Base-by-base conservation (phyloP, 2,113 vertebrate species). In the Chinchilla lanigera region DNA sequence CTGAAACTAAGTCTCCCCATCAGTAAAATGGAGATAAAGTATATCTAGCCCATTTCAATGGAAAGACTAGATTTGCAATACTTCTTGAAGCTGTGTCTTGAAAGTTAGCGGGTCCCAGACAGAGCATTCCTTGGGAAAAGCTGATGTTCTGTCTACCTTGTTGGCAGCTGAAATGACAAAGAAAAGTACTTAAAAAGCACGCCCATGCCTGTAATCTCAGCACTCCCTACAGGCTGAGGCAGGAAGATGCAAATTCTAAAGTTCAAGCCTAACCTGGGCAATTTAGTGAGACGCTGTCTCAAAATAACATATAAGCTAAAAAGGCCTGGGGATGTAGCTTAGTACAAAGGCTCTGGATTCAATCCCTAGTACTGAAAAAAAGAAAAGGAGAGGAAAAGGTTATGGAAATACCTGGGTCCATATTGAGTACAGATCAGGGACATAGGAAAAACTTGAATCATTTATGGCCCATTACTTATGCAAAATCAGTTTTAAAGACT, bases 11-110 rank as follows among this genome's bases (percentile, higher is more conserved):
- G 77, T 63, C 7, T 80, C 71, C n/a, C 22, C 16, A 65, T 88
- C 54, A 88, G 71, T 90, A 80, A 96, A 71, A 88, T 61, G 38
- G 12, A 85, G 86, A 71, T 82, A 77, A 97, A 85, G 14, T 50
- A 10, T 50, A 82, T 61, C 52, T 83, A 82, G 60, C 20, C 4
- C 7, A 52, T 88, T 86, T 81, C 38, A 65, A 3, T 82, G 47
- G 28, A 75, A 77, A 91, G 83, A 81, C 0, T 20, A 81, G 35
- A 65, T 56, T 26, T 28, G 22, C 4, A 61, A 9, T 60, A 30
- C 35, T 90, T 38, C 38, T 50, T 38, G 7, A 22, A 30, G 33
- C 60, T 78, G 14, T 61, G 38, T 58, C 63, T 6, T 13, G 0
- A 33, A 58, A 80, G 54, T 86, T 20, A 80, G 33, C 58, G 81